Evolutionary conservation across 2,888 invertebrate species (phyloP).

Genomic region (Margaritifera margaritifera): DNA sequence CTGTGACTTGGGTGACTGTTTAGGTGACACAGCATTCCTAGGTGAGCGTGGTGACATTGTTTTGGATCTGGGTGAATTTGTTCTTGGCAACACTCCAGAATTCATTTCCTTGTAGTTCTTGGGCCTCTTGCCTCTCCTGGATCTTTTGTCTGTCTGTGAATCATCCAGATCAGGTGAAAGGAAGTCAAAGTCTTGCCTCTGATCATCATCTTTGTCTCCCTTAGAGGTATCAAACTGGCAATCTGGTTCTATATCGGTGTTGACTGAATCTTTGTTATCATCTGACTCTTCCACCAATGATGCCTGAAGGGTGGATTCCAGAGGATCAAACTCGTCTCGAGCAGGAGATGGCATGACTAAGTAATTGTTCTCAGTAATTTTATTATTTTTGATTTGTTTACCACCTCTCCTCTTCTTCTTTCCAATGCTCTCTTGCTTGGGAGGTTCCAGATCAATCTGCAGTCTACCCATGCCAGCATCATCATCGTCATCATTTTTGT

Average conservation of each 20-base stretch:
- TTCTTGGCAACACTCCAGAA: constrained; percentile 45
- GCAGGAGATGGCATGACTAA: constrained; percentile 23
- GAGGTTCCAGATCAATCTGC: constrained; percentile 42
- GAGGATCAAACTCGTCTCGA: constrained; percentile 18
- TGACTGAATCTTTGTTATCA: constrained; percentile 33
- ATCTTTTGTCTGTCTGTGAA: constrained; percentile 29
- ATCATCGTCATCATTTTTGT: constrained; percentile 38
- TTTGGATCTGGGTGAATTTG: constrained; percentile 47
- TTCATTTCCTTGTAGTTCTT: constrained; percentile 58
- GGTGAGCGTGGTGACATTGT: constrained; percentile 49
- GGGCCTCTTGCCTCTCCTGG: constrained; percentile 47
- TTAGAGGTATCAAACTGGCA: too few relatives aligned
- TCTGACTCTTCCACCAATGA: constrained; percentile 16
- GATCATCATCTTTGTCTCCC: constrained; percentile 29
- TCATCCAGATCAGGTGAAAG: constrained; percentile 41
- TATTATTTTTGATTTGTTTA: constrained; percentile 25
- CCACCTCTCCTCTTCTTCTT: constrained; percentile 27
- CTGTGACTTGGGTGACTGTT: constrained; percentile 16
- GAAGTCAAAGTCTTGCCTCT: constrained; percentile 40
- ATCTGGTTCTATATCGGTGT: constrained; percentile 29
- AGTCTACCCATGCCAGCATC: constrained; percentile 33
- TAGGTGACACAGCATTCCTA: constrained; percentile 28
- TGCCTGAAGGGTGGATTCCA: too few relatives aligned
- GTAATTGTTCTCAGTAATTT: constrained; percentile 30
- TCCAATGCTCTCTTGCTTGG: constrained; percentile 32